Percentiles rank a stretch among this genome's conserved stretches.
Conservation (phyloP, 2,797 vertebrate genomes). For the Crypturellus tataupa region DNA sequence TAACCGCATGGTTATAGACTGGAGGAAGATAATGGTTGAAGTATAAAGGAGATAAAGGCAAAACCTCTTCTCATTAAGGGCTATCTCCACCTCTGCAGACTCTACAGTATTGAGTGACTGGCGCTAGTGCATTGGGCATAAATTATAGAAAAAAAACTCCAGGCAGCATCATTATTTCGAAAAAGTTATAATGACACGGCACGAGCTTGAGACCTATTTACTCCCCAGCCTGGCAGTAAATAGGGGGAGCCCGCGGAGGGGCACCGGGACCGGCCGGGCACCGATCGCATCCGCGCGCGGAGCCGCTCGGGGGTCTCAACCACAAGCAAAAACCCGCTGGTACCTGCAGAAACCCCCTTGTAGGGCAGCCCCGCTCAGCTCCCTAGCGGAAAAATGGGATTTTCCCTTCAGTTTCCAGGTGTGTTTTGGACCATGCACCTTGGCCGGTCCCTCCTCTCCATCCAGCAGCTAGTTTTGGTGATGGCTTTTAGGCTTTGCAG, state of each 20-base stretch:
- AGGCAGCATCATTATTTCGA: conserved; percentile 70
- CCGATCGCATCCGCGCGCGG: neutral
- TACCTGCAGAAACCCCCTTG: fast-evolving
- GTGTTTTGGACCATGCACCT: neutral
- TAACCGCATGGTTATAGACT: conserved; percentile 98
- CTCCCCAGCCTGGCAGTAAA: conserved; percentile 67
- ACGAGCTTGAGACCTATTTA: conserved; percentile 75
- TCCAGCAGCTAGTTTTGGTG: neutral
- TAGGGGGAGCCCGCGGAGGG: conserved; percentile 10
- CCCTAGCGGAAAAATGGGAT: fast-evolving
- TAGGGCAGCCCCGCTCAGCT: neutral
- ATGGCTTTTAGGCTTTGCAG: neutral
- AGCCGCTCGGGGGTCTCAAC: too few species aligned
- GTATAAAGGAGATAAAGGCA: conserved; percentile 94
- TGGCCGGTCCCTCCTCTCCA: neutral
- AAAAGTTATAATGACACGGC: conserved; percentile 78
- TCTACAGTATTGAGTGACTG: conserved; percentile 90
- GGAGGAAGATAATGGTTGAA: conserved; percentile 96
- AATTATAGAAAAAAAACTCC: conserved; percentile 86
- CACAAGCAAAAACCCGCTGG: fast-evolving
- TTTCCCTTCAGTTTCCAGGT: neutral
- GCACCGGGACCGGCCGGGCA: conserved; percentile 2
- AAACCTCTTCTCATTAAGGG: conserved; percentile 98
- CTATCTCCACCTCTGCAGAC: conserved; percentile 98
- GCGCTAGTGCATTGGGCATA: conserved; percentile 87